A percentile compares a stretch with the other conserved stretches of the same genome.
phyloP scores from a whole-genome alignment of 2,888 invertebrate genomes.

The Drosophila infuscata region DNA sequence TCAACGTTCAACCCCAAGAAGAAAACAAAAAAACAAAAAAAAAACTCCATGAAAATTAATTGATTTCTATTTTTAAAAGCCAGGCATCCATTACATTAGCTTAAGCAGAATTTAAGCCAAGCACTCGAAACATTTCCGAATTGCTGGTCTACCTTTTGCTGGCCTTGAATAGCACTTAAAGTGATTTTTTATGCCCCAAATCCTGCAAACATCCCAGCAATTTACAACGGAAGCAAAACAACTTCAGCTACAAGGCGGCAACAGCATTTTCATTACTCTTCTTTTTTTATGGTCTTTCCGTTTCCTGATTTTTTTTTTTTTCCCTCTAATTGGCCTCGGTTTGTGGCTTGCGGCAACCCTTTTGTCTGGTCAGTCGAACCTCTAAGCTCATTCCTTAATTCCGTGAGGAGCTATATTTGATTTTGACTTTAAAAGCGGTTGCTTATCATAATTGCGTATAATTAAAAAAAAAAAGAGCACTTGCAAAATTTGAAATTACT shows the following conservation, averaged over 20 bases:
- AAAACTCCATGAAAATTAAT: conserved; percentile 53
- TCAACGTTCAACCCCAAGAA: neutral
- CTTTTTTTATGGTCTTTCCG: conserved; percentile 32
- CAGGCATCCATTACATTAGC: conserved; percentile 40
- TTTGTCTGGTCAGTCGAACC: conserved; percentile 20
- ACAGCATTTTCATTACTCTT: conserved; percentile 45
- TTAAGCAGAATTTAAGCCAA: conserved; percentile 38
- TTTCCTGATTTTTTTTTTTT: conserved; percentile 12
- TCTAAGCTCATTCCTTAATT: conserved; percentile 35
- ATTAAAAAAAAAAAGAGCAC: conserved; percentile 38
- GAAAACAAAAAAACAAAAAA: neutral
- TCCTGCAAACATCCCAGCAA: conserved; percentile 32
- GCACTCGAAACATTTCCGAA: conserved; percentile 27
- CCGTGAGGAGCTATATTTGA: conserved; percentile 46
- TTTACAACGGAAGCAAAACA: conserved; percentile 37
- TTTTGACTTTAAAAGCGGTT: conserved; percentile 42
- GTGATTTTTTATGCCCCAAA: conserved; percentile 53
- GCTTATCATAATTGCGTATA: conserved; percentile 61
- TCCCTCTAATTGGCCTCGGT: conserved; percentile 56
- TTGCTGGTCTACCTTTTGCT: conserved; percentile 34
- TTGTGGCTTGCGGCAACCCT: conserved; percentile 52
- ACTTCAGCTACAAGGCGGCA: conserved; percentile 42
- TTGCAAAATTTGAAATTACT: conserved; percentile 15
- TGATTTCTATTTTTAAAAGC: conserved; percentile 59
- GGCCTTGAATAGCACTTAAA: conserved; percentile 63